Base-by-base conservation (phyloP, 1,140 invertebrate genomes). In the Acyrthosiphon pisum region DNA sequence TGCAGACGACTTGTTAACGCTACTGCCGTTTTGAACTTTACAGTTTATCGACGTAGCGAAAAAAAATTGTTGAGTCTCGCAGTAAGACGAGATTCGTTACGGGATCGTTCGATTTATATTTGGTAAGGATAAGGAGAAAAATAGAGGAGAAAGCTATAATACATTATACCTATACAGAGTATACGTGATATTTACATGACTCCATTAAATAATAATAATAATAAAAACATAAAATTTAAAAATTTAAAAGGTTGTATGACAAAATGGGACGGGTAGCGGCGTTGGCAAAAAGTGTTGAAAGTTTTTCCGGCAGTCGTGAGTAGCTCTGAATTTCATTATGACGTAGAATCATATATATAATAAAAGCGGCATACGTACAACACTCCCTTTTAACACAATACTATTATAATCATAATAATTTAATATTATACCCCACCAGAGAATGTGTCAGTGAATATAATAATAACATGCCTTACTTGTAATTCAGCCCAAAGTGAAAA, bases 281-380 rank as follows among this genome's bases (percentile, higher is more conserved):
- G 48, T 50, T 53, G 86, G 60, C 20, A 2, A 91, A 91, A 91
- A 91, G 90, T 76, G 90, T 91, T 81, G 46, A 91, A 91, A 91
- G 90, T 91, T 91, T 91, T 50, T 91, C 44, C 60, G 20, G 9
- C 20, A 35, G 44, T 50, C n/a, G n/a, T 76, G 68, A 35, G 44
- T 81, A 44, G 90, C 44, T 91, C 30, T 60, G 11, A 91, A 91
- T 91, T 91, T 46, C 18, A 91, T 83, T 91, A 81, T 46, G 60
- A 35, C 26, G 30, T 30, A 14, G 14, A 35, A 37, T 2, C 6
- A 50, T 90, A 41, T 35, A 60, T 53, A 90, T 37, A 2, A 9
- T 83, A 83, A 83, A 23, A 11, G 22, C 7, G 81, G 2, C 41
- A 22, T 83, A 83, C 7, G 11, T 41, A 37, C n/a, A 81, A 37